Base-by-base conservation (phyloP, 2,113 vertebrate genomes). In the Furnarius figulus region DNA sequence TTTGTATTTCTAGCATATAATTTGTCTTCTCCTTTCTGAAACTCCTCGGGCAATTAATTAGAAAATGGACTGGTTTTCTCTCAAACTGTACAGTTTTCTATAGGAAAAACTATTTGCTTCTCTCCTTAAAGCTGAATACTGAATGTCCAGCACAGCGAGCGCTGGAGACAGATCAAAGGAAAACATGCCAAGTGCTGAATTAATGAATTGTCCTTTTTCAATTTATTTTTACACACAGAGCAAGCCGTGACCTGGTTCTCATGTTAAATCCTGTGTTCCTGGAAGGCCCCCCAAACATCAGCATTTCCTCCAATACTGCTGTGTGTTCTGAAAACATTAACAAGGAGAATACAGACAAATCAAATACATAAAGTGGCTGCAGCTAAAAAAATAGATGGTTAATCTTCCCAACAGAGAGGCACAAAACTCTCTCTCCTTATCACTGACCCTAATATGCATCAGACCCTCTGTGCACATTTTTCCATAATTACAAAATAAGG, bases 91-190 rank as follows among this genome's bases (percentile, higher is more conserved):
- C 3, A 56, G 93, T 88, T 85, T 53, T 75, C 67, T 76, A 8
- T 3, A 85, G 40, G 25, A 91, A 79, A 66, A 90, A 59, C 70
- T 56, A 87, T 70, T 85, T 86, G 18, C 33, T 71, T 85, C 46
- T 42, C 72, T 66, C 70, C 80, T 87, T 89, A 65, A 95, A 95
- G 66, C 92, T 61, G 96, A 96, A 97, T 74, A 74, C 19, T 90
- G 39, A 28, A 70, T 39, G 72, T 35, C 94, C 42, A 58, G 83
- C 62, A 78, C 55, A 80, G 76, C 56, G 50, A 93, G 55, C 44
- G 91, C 47, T 95, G 95, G 95, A 97, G 49, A 61, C 68, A 96
- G 87, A 97, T 92, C 93, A 97, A 89, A 97, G 86, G 10, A 93
- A 95, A 97, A 72, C 87, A 93, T 47, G 61, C 35, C 47, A 97